A percentile compares a stretch with the other conserved stretches of the same genome.
Conservation (phyloP, 2,113 vertebrate species). For the Dinomys branickii region DNA sequence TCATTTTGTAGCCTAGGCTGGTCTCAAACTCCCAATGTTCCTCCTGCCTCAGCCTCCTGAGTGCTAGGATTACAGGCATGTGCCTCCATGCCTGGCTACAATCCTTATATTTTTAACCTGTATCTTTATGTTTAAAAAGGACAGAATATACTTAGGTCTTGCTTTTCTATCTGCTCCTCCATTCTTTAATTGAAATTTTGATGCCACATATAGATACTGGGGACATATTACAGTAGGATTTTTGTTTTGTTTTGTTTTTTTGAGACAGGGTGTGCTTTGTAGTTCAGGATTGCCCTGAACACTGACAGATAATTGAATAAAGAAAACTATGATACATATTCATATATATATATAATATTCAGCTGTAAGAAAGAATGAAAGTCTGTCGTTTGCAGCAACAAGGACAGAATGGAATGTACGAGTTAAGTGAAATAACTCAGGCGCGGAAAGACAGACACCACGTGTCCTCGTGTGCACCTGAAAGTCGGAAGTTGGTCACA, state of each 20-base stretch:
- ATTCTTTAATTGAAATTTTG: conserved; percentile 21
- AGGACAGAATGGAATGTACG: not conserved
- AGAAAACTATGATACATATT: not conserved
- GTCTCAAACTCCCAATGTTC: no score
- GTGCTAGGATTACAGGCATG: no score
- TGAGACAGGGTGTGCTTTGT: not conserved
- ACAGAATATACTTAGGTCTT: not conserved
- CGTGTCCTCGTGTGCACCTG: not conserved
- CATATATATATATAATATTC: not conserved
- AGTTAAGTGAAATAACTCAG: not conserved
- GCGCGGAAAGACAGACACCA: not conserved
- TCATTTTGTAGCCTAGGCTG: no score
- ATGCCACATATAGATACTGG: not conserved
- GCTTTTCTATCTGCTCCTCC: not conserved
- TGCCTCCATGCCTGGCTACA: no score
- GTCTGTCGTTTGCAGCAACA: not conserved
- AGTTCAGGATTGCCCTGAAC: not conserved
- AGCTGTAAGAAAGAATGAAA: not conserved
- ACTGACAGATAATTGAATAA: not conserved
- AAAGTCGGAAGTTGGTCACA: not conserved
- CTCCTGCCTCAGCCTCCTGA: no score
- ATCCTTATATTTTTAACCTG: not conserved
- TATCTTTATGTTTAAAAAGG: not conserved
- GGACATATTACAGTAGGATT: not conserved
- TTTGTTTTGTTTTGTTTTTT: not conserved